These are phyloP conservation scores for Amphiprion percula DNA, from an alignment of 2,113 vertebrate genomes.

Conservation along the genomic window DNA sequence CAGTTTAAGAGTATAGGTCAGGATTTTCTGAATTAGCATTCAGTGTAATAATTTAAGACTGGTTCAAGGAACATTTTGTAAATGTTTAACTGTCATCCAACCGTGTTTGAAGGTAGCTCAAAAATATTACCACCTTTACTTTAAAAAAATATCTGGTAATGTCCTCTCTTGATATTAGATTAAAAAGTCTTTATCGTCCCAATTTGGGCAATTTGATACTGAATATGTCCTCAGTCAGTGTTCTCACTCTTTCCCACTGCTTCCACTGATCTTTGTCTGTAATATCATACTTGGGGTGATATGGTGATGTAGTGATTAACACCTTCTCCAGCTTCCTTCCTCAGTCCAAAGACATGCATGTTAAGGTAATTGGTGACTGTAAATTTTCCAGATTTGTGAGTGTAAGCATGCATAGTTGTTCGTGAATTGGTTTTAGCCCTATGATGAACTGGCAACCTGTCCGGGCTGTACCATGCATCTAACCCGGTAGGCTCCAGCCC, in stretches of 20 bases:
- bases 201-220: too few relatives aligned
- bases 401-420: too few relatives aligned
- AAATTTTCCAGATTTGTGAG: too few relatives aligned
- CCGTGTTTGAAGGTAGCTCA: conserved; percentile 10
- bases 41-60: not conserved
- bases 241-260: conserved; percentile 12
- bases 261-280: conserved; percentile 11
- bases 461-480: too few relatives aligned
- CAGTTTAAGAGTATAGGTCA: not conserved
- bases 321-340: too few relatives aligned
- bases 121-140: conserved; percentile 20
- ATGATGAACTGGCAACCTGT: too few relatives aligned
- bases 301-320: too few relatives aligned
- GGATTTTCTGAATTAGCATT: not conserved
- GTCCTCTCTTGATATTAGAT: conserved; percentile 3
- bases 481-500: too few relatives aligned
- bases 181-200: too few relatives aligned
- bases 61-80: not conserved
- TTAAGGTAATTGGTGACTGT: too few relatives aligned
- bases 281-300: conserved; percentile 4
- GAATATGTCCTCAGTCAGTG: conserved; percentile 12
- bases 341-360: too few relatives aligned
- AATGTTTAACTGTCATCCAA: not conserved
- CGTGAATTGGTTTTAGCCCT: too few relatives aligned
- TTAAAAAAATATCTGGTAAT: conserved; percentile 20